phyloP scores from a whole-genome alignment of 2,113 vertebrate genomes.

The Vidua chalybeata region DNA sequence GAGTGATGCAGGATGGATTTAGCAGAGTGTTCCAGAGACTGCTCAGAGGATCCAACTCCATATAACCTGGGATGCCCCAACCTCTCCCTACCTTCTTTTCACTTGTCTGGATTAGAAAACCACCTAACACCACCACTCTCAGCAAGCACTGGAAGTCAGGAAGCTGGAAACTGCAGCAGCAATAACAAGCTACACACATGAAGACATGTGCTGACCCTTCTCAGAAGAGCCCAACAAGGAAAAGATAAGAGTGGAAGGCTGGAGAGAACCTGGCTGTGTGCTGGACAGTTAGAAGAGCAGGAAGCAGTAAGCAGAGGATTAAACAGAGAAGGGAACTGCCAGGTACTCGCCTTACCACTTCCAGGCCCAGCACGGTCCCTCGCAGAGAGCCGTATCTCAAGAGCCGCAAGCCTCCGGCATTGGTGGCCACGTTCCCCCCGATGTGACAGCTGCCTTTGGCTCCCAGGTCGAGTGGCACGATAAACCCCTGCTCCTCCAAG shows the following conservation, averaged over 20 bases:
- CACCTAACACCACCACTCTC: neutral
- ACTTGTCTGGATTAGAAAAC: neutral
- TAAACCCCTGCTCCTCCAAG: conserved; percentile 80
- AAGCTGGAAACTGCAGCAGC: neutral
- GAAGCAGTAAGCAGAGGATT: neutral
- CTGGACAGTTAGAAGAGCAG: neutral
- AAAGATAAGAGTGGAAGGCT: neutral
- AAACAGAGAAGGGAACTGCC: neutral
- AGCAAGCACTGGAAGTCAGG: neutral
- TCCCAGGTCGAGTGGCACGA: conserved; percentile 95
- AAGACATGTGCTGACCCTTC: neutral
- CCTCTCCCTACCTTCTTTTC: neutral
- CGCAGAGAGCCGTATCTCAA: conserved; percentile 90
- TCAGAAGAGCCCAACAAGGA: neutral
- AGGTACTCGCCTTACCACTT: conserved; percentile 83
- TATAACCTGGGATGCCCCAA: neutral
- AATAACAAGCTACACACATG: rapidly evolving
- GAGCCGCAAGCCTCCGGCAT: conserved; percentile 89
- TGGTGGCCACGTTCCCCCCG: conserved; percentile 93
- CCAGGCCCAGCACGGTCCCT: conserved; percentile 90
- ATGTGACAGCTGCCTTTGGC: conserved; percentile 98
- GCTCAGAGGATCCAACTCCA: neutral
- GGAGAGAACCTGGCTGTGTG: neutral
- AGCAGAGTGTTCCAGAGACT: neutral
- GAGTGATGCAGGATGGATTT: neutral